A percentile compares a stretch with the other conserved stretches of the same genome.
Conservation (phyloP, 2,888 invertebrate species). For the Cynaeus angustus region DNA sequence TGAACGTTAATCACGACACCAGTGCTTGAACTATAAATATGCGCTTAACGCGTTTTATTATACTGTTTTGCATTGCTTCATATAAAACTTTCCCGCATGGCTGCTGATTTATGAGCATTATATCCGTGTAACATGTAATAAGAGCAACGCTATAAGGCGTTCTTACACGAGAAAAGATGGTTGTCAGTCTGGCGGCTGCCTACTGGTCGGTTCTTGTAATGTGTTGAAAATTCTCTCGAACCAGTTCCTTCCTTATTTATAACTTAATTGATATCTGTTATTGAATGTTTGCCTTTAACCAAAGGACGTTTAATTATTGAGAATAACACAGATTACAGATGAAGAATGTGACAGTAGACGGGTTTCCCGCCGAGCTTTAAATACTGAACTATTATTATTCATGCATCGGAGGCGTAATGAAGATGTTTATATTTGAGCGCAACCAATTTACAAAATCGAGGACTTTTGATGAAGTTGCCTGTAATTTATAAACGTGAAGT, state of each 20-base stretch:
- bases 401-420: no score
- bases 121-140: slow-evolving; percentile 69
- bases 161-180: slow-evolving; percentile 65
- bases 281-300: slow-evolving; percentile 58
- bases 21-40: slow-evolving; percentile 69
- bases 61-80: slow-evolving; percentile 69
- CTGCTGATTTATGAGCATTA: slow-evolving; percentile 68
- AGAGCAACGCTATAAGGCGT: slow-evolving; percentile 66
- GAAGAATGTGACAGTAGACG: no score
- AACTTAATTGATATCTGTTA: slow-evolving; percentile 65
- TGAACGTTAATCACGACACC: slow-evolving; percentile 69
- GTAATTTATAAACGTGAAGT: no score
- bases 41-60: slow-evolving; percentile 70
- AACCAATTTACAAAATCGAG: no score
- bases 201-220: slow-evolving; percentile 51
- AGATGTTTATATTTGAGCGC: no score
- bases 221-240: slow-evolving; percentile 64
- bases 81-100: slow-evolving; percentile 69
- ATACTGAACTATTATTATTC: no score
- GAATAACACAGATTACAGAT: no score
- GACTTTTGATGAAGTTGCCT: no score
- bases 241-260: slow-evolving; percentile 64
- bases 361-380: no score
- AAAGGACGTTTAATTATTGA: slow-evolving; percentile 21
- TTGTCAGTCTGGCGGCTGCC: slow-evolving; percentile 57